Conservation (phyloP, 2,797 vertebrate species). For the Pachyuromys duprasi region DNA sequence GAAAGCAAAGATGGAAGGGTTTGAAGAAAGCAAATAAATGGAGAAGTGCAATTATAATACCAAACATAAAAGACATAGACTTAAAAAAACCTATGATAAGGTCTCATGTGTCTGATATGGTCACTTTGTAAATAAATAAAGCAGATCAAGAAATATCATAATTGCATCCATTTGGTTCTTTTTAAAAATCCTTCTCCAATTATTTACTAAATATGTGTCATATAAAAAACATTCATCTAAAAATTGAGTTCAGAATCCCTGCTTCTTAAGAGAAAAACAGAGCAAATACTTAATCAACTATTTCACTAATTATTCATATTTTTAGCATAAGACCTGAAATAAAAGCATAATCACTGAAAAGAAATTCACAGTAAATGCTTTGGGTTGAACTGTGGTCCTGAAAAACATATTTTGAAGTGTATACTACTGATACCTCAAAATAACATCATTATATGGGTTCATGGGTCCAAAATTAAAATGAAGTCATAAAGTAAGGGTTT, state of each 20-base stretch:
- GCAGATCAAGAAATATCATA: neutral
- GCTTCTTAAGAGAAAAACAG: neutral
- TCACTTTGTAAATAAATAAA: neutral
- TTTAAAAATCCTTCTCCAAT: neutral
- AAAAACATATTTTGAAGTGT: neutral
- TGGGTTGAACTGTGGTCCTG: neutral
- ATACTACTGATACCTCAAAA: neutral
- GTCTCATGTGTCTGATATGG: neutral
- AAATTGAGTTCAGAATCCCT: neutral
- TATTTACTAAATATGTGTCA: neutral
- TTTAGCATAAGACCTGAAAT: neutral
- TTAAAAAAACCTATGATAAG: neutral
- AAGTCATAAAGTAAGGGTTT: neutral
- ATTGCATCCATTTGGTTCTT: neutral
- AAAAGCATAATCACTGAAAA: neutral
- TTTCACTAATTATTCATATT: neutral
- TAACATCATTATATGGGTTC: neutral
- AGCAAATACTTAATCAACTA: neutral
- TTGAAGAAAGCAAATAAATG: too few species aligned
- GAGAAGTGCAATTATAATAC: neutral
- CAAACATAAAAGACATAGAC: neutral
- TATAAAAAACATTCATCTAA: neutral
- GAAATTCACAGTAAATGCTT: neutral
- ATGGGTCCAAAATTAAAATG: neutral
- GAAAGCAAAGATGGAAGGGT: too few species aligned